A percentile compares a stretch with the other conserved stretches of the same genome.
These are phyloP conservation scores for Phoenicopterus ruber DNA, from an alignment of 2,113 vertebrate genomes.

Conservation along the genomic window DNA sequence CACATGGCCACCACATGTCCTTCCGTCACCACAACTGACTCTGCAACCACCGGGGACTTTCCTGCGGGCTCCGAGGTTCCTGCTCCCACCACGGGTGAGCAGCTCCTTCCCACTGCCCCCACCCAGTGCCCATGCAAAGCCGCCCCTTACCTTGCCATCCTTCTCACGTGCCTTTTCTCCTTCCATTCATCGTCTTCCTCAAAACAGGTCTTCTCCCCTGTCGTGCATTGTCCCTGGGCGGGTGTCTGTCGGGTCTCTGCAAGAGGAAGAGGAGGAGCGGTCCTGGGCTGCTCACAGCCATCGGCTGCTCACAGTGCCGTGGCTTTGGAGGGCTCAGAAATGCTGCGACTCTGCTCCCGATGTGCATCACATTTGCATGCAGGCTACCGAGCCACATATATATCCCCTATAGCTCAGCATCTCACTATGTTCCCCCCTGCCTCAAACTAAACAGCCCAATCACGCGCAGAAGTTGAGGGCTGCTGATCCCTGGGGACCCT, in stretches of 20 bases:
- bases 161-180: constrained; percentile 4
- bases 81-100: background rate
- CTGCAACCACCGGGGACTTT: accelerated
- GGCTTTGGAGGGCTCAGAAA: background rate
- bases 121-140: background rate
- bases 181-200: constrained; percentile 27
- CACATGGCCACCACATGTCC: background rate
- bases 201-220: background rate
- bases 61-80: background rate
- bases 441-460: background rate
- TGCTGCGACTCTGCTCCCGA: background rate
- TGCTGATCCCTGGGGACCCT: background rate
- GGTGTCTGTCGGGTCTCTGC: background rate
- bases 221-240: background rate
- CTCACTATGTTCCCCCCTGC: background rate
- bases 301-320: accelerated
- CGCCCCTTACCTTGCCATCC: constrained; percentile 33
- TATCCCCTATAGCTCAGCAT: background rate
- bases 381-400: background rate
- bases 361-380: accelerated
- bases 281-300: background rate
- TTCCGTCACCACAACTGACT: background rate
- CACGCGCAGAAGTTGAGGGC: background rate
- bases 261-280: background rate
- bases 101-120: background rate